A percentile compares a stretch with the other conserved stretches of the same genome.
Evolutionary conservation across 2,888 invertebrate genomes (phyloP).

Genomic region (Polymixis flavicincta): DNA sequence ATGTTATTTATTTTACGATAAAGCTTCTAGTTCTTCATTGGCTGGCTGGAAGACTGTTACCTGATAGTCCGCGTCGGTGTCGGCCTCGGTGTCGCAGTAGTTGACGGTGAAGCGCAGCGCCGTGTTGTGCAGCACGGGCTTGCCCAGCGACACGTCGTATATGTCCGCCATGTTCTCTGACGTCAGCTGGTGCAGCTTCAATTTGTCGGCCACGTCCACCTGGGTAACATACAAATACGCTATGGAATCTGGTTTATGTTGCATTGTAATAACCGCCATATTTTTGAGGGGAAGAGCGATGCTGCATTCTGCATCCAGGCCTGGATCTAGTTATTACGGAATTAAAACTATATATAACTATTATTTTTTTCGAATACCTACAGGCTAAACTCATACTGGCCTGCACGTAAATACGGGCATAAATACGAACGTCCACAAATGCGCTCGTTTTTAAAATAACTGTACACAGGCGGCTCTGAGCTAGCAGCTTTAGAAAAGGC

Average conservation of each 20-base stretch:
- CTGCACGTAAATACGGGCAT: not conserved
- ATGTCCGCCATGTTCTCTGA: conserved; percentile 91
- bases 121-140: conserved; percentile 97
- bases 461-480: not conserved
- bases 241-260: not conserved
- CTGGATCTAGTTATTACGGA: not conserved
- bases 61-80: conserved; percentile 62
- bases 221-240: conserved; percentile 51
- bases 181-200: conserved; percentile 75
- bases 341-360: not conserved
- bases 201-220: conserved; percentile 83
- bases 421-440: not conserved
- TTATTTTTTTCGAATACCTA: not conserved
- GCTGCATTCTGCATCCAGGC: not conserved
- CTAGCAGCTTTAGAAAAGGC: not conserved
- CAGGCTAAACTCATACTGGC: not conserved
- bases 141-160: conserved; percentile 94
- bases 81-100: conserved; percentile 77
- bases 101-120: conserved; percentile 93
- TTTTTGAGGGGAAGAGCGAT: not conserved
- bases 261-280: not conserved
- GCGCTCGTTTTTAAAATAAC: not conserved
- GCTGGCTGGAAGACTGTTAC: conserved; percentile 18
- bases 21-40: not conserved
- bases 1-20: not conserved